Evolutionary conservation across 2,888 invertebrate species (phyloP).

Genomic region (Caradrina kadenii): DNA sequence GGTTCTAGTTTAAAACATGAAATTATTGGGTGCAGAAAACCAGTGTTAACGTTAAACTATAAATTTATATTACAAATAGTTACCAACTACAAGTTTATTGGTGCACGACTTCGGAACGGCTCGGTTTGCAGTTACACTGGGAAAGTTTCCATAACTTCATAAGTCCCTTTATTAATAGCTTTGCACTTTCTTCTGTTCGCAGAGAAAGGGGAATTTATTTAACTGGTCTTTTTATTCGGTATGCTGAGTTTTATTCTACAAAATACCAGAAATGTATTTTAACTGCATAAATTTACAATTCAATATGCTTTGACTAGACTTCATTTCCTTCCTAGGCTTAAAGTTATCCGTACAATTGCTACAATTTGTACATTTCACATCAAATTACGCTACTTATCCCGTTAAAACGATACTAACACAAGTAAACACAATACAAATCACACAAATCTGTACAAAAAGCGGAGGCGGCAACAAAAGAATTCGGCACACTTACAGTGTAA

Average conservation of each 20-base stretch:
- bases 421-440: slow-evolving; percentile 82
- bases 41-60: slow-evolving; percentile 75
- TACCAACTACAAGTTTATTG: slow-evolving; percentile 86
- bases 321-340: not conserved
- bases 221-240: slow-evolving; percentile 48
- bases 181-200: slow-evolving; percentile 76
- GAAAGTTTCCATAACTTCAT: slow-evolving; percentile 87
- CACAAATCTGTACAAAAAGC: slow-evolving; percentile 85
- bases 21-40: slow-evolving; percentile 57
- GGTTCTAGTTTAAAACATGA: slow-evolving; percentile 9
- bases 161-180: slow-evolving; percentile 88
- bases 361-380: slow-evolving; percentile 41
- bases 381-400: slow-evolving; percentile 58
- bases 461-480: slow-evolving; percentile 87
- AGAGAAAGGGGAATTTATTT: slow-evolving; percentile 63
- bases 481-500: slow-evolving; percentile 89
- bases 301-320: not conserved
- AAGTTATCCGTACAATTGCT: slow-evolving; percentile 5
- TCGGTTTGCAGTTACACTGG: slow-evolving; percentile 79
- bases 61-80: slow-evolving; percentile 88
- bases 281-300: not conserved
- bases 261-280: slow-evolving; percentile 16
- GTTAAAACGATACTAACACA: slow-evolving; percentile 69
- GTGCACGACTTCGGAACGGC: slow-evolving; percentile 84
- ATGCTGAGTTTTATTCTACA: slow-evolving; percentile 38